These are phyloP conservation scores for Peromyscus attwateri DNA, from an alignment of 2,797 vertebrate species.

Conservation along the genomic window DNA sequence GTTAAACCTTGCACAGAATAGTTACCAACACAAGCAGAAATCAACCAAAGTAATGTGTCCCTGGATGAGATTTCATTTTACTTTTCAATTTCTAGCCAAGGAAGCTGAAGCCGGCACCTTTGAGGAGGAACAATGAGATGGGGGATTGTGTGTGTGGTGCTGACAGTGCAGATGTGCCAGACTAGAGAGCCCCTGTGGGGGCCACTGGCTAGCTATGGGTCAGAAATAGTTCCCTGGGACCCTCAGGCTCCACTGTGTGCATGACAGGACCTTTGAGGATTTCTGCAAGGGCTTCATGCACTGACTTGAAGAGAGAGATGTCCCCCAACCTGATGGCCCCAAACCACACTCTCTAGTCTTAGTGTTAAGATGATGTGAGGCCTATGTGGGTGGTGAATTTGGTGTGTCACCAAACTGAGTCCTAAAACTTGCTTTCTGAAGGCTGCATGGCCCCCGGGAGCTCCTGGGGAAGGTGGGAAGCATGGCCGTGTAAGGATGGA, in stretches of 20 bases:
- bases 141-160: neutral
- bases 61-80: neutral
- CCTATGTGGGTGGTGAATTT: neutral
- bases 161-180: neutral
- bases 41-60: neutral
- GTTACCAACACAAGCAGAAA: neutral
- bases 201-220: neutral
- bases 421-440: neutral
- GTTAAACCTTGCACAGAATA: neutral
- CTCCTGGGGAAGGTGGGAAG: neutral
- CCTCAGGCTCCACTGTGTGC: no score
- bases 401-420: neutral
- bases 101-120: neutral
- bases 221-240: neutral
- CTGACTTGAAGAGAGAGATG: neutral
- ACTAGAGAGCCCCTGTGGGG: rapidly evolving
- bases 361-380: neutral
- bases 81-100: neutral
- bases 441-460: neutral
- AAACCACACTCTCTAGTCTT: neutral
- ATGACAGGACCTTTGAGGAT: neutral
- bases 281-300: neutral
- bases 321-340: no score
- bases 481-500: rapidly evolving
- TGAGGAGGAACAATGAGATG: neutral